Evolutionary conservation across 1,140 invertebrate species (phyloP).

Genomic region (Artemia franciscana): DNA sequence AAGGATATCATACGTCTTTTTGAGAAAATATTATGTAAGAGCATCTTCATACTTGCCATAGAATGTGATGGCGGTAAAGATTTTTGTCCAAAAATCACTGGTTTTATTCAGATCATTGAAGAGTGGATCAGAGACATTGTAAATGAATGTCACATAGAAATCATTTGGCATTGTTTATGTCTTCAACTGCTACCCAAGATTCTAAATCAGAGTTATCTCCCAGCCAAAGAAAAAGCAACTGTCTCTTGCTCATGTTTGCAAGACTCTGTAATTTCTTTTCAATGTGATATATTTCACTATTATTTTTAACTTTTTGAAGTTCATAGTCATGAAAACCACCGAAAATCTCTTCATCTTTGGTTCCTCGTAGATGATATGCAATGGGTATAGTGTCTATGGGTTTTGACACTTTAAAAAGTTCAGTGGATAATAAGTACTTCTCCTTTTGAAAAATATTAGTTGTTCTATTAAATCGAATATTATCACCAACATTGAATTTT

Average conservation of each 20-base stretch:
- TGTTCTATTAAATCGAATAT: neutral
- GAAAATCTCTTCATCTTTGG: neutral
- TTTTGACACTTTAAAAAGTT: neutral
- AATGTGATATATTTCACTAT: neutral
- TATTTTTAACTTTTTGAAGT: neutral
- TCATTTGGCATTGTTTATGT: neutral
- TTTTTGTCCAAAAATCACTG: neutral
- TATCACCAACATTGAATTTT: neutral
- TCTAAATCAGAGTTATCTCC: neutral
- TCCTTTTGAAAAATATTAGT: neutral
- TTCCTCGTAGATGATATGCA: neutral
- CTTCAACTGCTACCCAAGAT: neutral
- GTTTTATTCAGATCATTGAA: neutral
- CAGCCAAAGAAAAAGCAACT: neutral
- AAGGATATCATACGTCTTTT: neutral
- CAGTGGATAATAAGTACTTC: neutral
- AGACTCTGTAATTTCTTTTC: neutral
- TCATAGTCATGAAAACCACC: neutral
- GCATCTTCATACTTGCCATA: neutral
- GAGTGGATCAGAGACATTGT: neutral
- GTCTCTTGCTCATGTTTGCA: neutral
- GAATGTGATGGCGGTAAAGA: neutral
- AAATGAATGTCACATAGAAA: neutral
- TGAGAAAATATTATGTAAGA: neutral
- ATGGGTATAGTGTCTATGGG: neutral